Base-by-base conservation (phyloP, 1,140 invertebrate genomes). In the Nebria ingens region DNA sequence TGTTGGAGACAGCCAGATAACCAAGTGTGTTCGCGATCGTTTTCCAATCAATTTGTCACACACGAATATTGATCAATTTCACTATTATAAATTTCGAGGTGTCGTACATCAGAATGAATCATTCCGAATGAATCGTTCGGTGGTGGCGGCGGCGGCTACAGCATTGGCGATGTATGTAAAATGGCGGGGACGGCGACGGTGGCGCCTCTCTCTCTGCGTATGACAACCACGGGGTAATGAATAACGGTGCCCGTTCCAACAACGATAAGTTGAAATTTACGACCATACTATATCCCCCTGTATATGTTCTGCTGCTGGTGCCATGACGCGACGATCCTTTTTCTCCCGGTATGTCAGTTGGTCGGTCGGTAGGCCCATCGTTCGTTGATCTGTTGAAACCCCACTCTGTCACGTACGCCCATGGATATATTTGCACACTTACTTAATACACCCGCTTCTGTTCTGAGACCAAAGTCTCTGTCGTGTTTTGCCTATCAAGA, bases 11-110 rank as follows among this genome's bases (percentile, higher is more conserved):
- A 13, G 25, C n/a, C n/a, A n/a, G 25, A 6, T 29, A 6, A 6
- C 25, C 4, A 6, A 29, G 25, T 45, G 40, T 45, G 40, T 17
- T 45, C 40, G 4, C 6, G 40, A 45, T 45, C 40, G 40, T 45
- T 45, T 45, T 45, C 40, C 40, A 45, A 45, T 45, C 9, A 45
- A 45, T 45, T 45, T 45, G 40, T 45, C 40, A 45, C 9, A n/a
- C 6, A 45, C 15, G 40, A 4, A 17, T 17, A 45, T 45, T 45
- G 40, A 45, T 45, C 40, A 45, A 45, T 45, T 45, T 45, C 4
- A 45, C 40, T 45, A 45, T 45, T 45, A 45, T 45, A 45, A 45
- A 45, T 45, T 45, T 45, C 9, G 40, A 45, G 40, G 40, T 45
- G 40, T 45, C 40, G 40, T 17, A 45, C 40, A 45, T 45, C 40